Percentiles rank a stretch among this genome's conserved stretches.
Evolutionary conservation across 2,113 vertebrate species (phyloP).

Genomic region (Hippoglossus stenolepis): DNA sequence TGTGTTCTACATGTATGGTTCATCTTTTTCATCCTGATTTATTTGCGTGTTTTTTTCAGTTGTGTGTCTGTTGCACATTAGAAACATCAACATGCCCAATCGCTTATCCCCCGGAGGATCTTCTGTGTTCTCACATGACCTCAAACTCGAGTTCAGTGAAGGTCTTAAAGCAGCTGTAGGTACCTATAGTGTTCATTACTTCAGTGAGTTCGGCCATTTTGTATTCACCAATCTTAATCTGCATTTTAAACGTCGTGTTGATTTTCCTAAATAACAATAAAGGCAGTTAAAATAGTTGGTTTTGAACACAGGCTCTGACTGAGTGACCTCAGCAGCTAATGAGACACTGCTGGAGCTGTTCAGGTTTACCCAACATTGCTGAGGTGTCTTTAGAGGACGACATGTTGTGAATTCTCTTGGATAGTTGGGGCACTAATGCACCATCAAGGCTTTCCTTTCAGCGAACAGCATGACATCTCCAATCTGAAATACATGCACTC

Average conservation of each 20-base stretch:
- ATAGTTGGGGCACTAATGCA: conserved; percentile 17
- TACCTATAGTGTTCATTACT: neutral
- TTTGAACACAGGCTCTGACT: neutral
- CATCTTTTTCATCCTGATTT: too few relatives aligned
- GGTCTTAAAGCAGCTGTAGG: too few relatives aligned
- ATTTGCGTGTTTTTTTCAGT: too few relatives aligned
- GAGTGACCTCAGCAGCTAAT: neutral
- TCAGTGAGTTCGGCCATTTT: neutral
- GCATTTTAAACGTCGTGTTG: neutral
- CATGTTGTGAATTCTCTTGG: conserved; percentile 14
- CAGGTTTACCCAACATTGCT: neutral
- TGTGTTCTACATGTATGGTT: too few relatives aligned
- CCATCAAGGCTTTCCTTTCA: conserved; percentile 22
- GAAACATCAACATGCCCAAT: too few relatives aligned
- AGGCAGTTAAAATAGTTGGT: too few relatives aligned
- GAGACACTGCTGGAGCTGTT: neutral
- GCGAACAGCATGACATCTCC: conserved; percentile 27
- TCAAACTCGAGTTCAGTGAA: too few relatives aligned
- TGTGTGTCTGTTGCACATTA: too few relatives aligned
- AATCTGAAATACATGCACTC: conserved; percentile 15
- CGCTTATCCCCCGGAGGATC: too few relatives aligned
- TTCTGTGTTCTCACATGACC: too few relatives aligned
- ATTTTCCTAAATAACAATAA: too few relatives aligned
- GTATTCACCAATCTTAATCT: neutral
- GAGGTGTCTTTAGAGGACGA: neutral